phyloP scores from a whole-genome alignment of 2,113 vertebrate genomes.

The Bothrops jararaca region DNA sequence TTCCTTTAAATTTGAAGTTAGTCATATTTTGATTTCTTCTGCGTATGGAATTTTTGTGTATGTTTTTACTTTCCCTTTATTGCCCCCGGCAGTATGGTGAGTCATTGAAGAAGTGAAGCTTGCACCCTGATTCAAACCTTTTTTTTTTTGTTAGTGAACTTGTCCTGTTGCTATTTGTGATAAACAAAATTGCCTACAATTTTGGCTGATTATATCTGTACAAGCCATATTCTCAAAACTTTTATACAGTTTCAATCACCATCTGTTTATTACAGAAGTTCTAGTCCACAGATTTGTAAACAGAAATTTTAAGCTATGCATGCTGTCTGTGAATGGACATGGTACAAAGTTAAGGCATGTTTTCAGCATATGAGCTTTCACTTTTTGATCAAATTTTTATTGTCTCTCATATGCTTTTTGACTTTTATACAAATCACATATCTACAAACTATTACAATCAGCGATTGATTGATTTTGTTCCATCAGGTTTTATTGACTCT shows the following conservation, averaged over 20 bases:
- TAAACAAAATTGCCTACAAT: not conserved
- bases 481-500: not conserved
- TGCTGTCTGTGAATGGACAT: not conserved
- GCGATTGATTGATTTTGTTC: not conserved
- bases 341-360: not conserved
- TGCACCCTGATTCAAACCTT: not conserved
- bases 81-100: not conserved
- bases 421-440: not conserved
- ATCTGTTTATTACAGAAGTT: not conserved
- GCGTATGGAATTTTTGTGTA: not conserved
- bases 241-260: not conserved
- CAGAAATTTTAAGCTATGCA: not conserved
- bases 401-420: not conserved
- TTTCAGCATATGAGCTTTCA: not conserved
- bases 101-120: not conserved
- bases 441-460: not conserved
- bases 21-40: not conserved
- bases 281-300: not conserved
- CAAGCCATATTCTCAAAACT: not conserved
- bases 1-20: not conserved
- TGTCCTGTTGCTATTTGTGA: not conserved
- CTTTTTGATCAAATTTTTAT: not conserved
- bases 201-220: not conserved
- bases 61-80: not conserved
- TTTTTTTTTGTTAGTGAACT: not conserved